These are phyloP conservation scores for Aspidiotus destructor DNA, from an alignment of 2,888 invertebrate species.

Conservation along the genomic window DNA sequence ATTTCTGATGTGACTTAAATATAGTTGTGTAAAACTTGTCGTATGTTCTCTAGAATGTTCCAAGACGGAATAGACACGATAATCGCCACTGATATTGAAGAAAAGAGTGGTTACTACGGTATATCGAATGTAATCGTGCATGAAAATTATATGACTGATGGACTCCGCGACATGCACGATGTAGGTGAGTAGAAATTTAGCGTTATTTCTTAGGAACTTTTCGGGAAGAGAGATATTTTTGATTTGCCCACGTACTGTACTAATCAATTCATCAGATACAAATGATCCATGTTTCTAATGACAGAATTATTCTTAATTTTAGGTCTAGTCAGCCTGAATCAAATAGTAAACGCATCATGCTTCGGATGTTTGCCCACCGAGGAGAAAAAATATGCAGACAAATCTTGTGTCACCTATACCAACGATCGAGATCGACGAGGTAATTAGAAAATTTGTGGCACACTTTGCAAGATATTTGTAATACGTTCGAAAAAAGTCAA, in stretches of 20 bases:
- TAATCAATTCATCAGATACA: too few relatives aligned
- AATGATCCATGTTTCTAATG: too few relatives aligned
- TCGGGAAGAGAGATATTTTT: too few relatives aligned
- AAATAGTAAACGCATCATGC: neutral
- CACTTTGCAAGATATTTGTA: too few relatives aligned
- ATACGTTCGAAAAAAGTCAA: too few relatives aligned
- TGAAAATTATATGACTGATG: conserved; percentile 36
- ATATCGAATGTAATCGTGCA: conserved; percentile 38
- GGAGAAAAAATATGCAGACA: conserved; percentile 8
- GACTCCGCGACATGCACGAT: conserved; percentile 36
- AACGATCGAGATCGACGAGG: neutral
- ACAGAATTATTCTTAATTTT: too few relatives aligned
- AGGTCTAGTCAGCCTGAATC: conserved; percentile 33
- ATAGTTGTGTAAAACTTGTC: too few relatives aligned
- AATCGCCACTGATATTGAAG: conserved; percentile 34
- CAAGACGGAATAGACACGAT: conserved; percentile 37
- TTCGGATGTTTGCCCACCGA: conserved; percentile 12
- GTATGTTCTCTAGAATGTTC: conserved; percentile 35
- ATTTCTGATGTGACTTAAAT: too few relatives aligned
- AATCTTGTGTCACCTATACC: neutral
- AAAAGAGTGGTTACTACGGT: conserved; percentile 10
- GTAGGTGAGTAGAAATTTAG: conserved; percentile 35
- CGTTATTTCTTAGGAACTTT: too few relatives aligned
- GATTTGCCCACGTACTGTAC: too few relatives aligned
- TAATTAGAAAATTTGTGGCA: neutral